These are phyloP conservation scores for Planococcus citri DNA, from an alignment of 1,140 invertebrate genomes.

Conservation along the genomic window DNA sequence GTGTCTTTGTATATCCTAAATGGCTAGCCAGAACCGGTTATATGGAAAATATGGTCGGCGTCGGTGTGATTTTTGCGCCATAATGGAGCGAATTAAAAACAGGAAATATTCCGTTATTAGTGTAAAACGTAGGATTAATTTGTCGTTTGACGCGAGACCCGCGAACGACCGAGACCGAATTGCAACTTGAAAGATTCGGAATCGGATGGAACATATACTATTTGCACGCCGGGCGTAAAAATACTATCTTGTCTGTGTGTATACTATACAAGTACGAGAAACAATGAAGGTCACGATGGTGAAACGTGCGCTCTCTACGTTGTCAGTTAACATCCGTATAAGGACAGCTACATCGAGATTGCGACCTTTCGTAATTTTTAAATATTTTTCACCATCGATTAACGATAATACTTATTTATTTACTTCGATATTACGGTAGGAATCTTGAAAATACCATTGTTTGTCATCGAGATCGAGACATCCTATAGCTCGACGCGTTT, in stretches of 20 bases:
- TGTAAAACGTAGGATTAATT: neutral
- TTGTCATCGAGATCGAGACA: too few relatives aligned
- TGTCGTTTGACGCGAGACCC: neutral
- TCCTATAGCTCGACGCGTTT: too few relatives aligned
- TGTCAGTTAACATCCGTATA: conserved; percentile 2
- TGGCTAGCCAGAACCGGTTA: neutral
- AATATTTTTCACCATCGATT: too few relatives aligned
- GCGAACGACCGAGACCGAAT: neutral
- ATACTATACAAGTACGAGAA: too few relatives aligned
- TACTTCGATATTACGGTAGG: too few relatives aligned
- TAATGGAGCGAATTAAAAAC: conserved; percentile 2
- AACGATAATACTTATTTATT: too few relatives aligned
- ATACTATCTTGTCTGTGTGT: too few relatives aligned
- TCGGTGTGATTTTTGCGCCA: neutral
- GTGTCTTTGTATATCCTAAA: too few relatives aligned
- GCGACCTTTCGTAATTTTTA: neutral
- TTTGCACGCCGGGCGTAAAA: neutral
- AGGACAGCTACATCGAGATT: neutral
- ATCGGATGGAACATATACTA: neutral
- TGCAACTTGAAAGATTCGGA: too few relatives aligned
- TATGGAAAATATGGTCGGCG: neutral
- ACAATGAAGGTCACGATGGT: conserved; percentile 6
- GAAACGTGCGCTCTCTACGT: neutral
- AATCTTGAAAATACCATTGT: too few relatives aligned
- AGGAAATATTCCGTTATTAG: neutral